Evolutionary conservation across 2,888 invertebrate genomes (phyloP), one percentile per base, ranked within the genome.

Genomic region (Halocaridina rubra): DNA sequence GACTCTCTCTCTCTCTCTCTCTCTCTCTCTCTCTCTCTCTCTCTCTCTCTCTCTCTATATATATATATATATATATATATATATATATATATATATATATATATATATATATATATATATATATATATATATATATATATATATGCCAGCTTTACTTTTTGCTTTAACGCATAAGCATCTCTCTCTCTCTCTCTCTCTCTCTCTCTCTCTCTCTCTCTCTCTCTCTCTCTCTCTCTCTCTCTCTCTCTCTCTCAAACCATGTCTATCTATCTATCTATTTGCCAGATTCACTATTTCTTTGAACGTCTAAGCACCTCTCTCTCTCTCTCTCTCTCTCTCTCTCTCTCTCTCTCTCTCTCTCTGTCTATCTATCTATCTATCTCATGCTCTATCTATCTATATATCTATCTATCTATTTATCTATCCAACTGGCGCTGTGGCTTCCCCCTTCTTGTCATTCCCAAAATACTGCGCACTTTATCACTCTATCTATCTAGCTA

Each of bases 121-220:
- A 10, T 53, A 5, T 53, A 10, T 53, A 5, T 53, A 10, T 53
- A 10, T 53, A 10, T 53, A 10, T 53, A 53, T 53, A 3, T 13
- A 1, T 3, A 3, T n/a, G n/a, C n/a, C n/a, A n/a, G n/a, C n/a
- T n/a, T n/a, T n/a, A n/a, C n/a, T n/a, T n/a, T n/a, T n/a, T n/a
- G n/a, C n/a, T n/a, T n/a, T n/a, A n/a, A n/a, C n/a, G n/a, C n/a
- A n/a, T n/a, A n/a, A n/a, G n/a, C n/a, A n/a, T n/a, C n/a, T n/a
- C n/a, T n/a, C n/a, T 0, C 53, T 7, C 2, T 53, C 53, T 53
- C 53, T 53, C 5, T 69, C 69, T 29, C 69, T 69, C 69, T 29
- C 69, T 69, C 69, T 29, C 64, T 64, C 64, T 64, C 69, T 69
- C 69, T 29, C 69, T 69, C 69, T 29, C 29, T 69, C 69, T 29